Evolutionary conservation across 2,113 vertebrate genomes (phyloP), one percentile per base, ranked within the genome.

Genomic region (Cheirogaleus medius): DNA sequence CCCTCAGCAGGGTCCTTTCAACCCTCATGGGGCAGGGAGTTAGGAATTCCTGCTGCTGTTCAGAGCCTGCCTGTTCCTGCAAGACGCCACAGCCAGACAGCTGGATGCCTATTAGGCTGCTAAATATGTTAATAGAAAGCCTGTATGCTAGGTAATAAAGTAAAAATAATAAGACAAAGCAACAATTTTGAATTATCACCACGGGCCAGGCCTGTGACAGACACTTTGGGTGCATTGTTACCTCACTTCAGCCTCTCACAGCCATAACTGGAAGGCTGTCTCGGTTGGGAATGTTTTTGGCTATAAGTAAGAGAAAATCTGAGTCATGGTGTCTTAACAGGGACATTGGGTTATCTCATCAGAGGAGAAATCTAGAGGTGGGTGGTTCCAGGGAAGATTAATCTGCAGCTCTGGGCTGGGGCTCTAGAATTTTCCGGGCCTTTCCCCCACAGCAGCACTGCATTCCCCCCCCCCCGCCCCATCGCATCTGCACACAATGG

Each of bases 281-380:
- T 76, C 68, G 23, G 34, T n/a, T 23, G 25, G 71, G 87, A 84
- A 84, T 87, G 42, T 29, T 74, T 92, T 91, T 80, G 91, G 86
- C 91, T 68, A n/a, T 37, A 84, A 15, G 49, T 11, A 81, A 89
- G 64, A 96, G 64, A 95, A 91, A 91, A 56, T 81, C 86, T 94
- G 97, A 96, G 44, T 94, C 86, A 69, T 0, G 25, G 9, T 2
- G 32, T 58, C 47, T 32, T 54, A 52, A 44, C 76, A 42, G 14
- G 77, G 56, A 52, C 6, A 0, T 66, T 47, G 34, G 76, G 69
- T 86, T n/a, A 73, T 32, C 68, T 86, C 91, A 58, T 47, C 34
- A 68, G 87, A 44, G 14, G 32, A 44, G 60, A 78, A 49, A 71
- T 17, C 25, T 13, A 34, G 32, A 66, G 82, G 8, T 20, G 20